Conservation (phyloP, 2,888 invertebrate genomes). For the Malthinus seriepunctatus region DNA sequence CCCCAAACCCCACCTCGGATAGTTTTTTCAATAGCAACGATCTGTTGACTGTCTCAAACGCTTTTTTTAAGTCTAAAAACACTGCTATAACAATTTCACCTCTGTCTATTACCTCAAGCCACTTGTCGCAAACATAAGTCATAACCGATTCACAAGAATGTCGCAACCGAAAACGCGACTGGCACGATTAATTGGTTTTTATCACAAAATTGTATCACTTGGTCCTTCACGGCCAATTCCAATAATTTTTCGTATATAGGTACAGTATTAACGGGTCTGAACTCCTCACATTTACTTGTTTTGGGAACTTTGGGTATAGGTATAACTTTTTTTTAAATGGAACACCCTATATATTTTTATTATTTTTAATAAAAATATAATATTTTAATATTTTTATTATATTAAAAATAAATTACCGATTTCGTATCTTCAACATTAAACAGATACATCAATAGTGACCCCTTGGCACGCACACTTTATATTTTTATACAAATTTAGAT, state of each 20-base stretch:
- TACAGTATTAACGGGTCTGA: neutral
- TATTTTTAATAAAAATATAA: too few species aligned
- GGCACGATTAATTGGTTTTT: neutral
- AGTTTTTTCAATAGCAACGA: neutral
- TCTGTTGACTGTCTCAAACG: conserved; percentile 4
- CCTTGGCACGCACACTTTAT: too few species aligned
- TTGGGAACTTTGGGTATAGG: neutral
- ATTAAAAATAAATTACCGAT: too few species aligned
- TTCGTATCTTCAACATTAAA: too few species aligned
- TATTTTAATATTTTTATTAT: too few species aligned
- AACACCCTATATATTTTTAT: too few species aligned
- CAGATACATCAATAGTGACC: too few species aligned
- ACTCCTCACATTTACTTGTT: neutral
- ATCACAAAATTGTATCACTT: neutral
- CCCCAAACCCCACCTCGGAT: neutral
- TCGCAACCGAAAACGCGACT: neutral
- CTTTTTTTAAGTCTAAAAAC: conserved; percentile 7
- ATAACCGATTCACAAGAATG: neutral
- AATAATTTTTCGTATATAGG: neutral
- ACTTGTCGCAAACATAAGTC: neutral
- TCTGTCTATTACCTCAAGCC: neutral
- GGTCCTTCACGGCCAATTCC: neutral
- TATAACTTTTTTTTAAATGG: neutral
- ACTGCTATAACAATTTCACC: conserved; percentile 1
- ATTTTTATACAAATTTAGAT: too few species aligned